Conservation (phyloP, 2,113 vertebrate species). For the Siniperca knerii region DNA sequence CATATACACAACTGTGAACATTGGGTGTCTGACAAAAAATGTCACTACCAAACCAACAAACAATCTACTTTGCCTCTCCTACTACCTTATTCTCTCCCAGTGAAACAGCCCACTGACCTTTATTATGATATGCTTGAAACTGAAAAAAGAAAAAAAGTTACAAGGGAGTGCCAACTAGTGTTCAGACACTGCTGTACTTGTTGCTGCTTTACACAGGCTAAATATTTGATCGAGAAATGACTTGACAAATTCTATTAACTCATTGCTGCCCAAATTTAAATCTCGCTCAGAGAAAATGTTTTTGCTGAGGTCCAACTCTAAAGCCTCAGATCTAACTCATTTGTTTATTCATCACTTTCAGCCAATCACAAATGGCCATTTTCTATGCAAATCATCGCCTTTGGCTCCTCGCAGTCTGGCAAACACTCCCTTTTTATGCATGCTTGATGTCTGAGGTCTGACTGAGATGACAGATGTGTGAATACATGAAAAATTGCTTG, state of each 20-base stretch:
- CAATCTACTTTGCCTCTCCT: not conserved
- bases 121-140: conserved; percentile 41
- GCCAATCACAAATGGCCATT: conserved; percentile 59
- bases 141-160: conserved; percentile 19
- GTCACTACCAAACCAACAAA: conserved; percentile 14
- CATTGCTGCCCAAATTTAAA: conserved; percentile 33
- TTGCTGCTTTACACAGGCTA: not conserved
- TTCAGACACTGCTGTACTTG: not conserved
- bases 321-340: conserved; percentile 44
- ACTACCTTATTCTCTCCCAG: not conserved
- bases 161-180: not conserved
- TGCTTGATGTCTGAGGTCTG: conserved; percentile 66
- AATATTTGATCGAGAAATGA: conserved; percentile 4
- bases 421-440: conserved; percentile 49
- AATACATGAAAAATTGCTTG: conserved; percentile 73
- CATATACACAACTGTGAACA: not conserved
- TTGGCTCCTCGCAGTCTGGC: conserved; percentile 49
- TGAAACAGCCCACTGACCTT: conserved; percentile 45
- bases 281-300: not conserved
- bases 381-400: conserved; percentile 63
- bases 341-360: conserved; percentile 62
- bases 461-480: conserved; percentile 71
- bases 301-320: conserved; percentile 15
- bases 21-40: not conserved
- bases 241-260: conserved; percentile 21